Evolutionary conservation across 1,140 invertebrate genomes (phyloP), one percentile per base, ranked within the genome.

Genomic region (Anastatus disparis): DNA sequence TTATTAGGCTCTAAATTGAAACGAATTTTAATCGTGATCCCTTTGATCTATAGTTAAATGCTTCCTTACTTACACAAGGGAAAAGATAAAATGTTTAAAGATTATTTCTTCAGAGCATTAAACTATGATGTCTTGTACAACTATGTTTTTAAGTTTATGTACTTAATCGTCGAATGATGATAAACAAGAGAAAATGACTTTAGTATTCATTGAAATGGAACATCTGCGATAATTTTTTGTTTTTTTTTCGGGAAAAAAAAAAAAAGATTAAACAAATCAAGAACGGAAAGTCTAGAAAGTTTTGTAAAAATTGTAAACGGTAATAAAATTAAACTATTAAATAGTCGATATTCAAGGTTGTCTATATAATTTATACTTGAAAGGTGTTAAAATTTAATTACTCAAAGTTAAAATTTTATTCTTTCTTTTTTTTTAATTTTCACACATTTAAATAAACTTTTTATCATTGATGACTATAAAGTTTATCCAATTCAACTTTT

Each of bases 1-100:
- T 56, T 66, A 56, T 31, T 8, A 15, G n/a, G 13, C 55, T 44
- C 22, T 15, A 44, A 56, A 56, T 29, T 66, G 27, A 56, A 66
- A 35, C 29, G 4, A 20, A 31, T 22, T 42, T 4, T 17, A 46
- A 38, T 38, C 15, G 48, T 12, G 2, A 7, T 46, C 2, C 6
- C 12, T 4, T 15, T 31, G 27, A 35, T 56, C 56, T 46, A 66
- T 26, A 42, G 2, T 4, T 15, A 44, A 66, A 35, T 35, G 7
- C 42, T 15, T 44, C 12, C 17, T 20, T 6, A 42, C n/a, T 31
- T 0, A 27, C 15, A 15, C 50, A 35, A 24, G 27, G 15, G 22
- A n/a, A 8, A 7, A 56, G 40, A 66, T 42, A 15, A 66, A 56
- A 31, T 10, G 3, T 6, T 1, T 0, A 27, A 42, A 7, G 50